Evolutionary conservation across 2,797 vertebrate genomes (phyloP).

Genomic region (Psittacula echo): DNA sequence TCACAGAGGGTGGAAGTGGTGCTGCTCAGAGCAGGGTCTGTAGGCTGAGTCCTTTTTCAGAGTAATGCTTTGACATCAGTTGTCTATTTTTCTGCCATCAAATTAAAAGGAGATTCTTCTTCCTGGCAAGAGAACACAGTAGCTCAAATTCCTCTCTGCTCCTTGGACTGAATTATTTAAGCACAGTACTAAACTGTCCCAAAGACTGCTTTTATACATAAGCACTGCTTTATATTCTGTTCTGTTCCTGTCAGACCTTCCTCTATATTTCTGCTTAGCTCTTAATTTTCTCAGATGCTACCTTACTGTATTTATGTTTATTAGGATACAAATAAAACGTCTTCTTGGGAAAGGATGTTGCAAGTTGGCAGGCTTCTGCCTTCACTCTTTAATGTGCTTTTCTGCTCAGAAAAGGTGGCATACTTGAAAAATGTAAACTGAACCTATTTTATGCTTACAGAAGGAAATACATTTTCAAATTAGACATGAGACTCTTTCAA

Average conservation of each 20-base stretch:
- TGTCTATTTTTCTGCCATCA: background rate
- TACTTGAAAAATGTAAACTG: slow-evolving; percentile 13
- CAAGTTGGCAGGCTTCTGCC: background rate
- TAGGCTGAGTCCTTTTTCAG: background rate
- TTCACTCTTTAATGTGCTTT: background rate
- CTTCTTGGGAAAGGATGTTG: background rate
- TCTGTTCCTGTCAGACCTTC: background rate
- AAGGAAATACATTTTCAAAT: slow-evolving; percentile 39
- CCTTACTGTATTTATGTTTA: background rate
- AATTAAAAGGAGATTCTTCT: background rate
- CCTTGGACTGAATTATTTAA: background rate
- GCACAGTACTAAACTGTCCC: background rate
- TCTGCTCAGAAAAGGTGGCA: background rate
- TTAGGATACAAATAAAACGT: background rate
- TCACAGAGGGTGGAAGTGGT: background rate
- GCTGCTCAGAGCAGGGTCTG: background rate
- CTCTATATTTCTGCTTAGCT: background rate
- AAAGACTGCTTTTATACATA: background rate
- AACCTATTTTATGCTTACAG: background rate
- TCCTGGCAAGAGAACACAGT: background rate
- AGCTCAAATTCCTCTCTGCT: background rate
- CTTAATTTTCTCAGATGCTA: background rate
- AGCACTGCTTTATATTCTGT: background rate
- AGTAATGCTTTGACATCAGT: background rate
- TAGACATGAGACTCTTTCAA: background rate